These are phyloP conservation scores for Pempheris klunzingeri DNA, from an alignment of 2,797 vertebrate species.

Conservation along the genomic window DNA sequence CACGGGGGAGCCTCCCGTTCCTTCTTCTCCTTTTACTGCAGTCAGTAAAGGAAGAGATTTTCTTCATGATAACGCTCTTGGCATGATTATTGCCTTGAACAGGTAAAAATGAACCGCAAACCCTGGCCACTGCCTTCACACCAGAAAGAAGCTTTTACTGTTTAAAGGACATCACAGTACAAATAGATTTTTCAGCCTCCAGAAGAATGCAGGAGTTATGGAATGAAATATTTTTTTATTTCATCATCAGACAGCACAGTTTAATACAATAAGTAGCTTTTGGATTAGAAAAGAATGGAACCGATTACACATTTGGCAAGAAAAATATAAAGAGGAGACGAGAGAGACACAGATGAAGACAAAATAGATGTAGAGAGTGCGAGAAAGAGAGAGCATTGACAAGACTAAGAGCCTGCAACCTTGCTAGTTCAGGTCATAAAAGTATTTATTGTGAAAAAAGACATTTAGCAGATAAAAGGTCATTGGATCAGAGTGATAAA, in stretches of 20 bases:
- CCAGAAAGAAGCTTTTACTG: background rate
- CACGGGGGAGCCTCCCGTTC: background rate
- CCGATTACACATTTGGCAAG: background rate
- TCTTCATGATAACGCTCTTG: background rate
- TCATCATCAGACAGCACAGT: background rate
- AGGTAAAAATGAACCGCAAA: background rate
- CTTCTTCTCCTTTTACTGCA: background rate
- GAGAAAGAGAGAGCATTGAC: background rate
- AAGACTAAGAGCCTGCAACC: background rate
- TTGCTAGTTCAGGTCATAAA: background rate
- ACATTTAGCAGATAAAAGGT: no score
- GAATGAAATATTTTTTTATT: constrained; percentile 10
- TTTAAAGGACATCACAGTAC: background rate
- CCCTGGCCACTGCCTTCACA: background rate
- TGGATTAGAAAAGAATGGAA: background rate
- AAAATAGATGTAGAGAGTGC: background rate
- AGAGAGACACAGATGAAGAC: background rate
- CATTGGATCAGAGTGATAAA: background rate
- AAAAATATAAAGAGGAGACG: background rate
- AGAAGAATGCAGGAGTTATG: background rate
- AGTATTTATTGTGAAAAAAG: no score
- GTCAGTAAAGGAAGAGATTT: background rate
- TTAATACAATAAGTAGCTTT: constrained; percentile 4
- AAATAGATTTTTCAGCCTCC: constrained; percentile 1
- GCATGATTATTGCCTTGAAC: background rate